Evolutionary conservation across 1,140 invertebrate species (phyloP).

Genomic region (Aphidius gifuensis): DNA sequence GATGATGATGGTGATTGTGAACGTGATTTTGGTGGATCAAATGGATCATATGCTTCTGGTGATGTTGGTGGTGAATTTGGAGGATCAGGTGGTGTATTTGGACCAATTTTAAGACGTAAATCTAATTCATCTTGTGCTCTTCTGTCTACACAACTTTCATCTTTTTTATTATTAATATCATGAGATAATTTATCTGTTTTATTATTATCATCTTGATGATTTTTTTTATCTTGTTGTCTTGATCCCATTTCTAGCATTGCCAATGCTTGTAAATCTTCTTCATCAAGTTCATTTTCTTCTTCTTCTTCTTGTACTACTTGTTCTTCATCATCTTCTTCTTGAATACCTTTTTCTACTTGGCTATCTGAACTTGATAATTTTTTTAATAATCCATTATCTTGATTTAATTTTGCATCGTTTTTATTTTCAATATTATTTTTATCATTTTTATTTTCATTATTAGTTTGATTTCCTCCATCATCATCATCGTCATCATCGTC

Average conservation of each 20-base stretch:
- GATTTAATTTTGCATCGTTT: neutral
- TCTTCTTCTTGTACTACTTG: conserved; percentile 32
- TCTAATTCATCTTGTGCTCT: conserved; percentile 52
- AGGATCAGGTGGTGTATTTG: conserved; percentile 65
- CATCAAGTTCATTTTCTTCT: conserved; percentile 38
- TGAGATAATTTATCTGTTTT: neutral
- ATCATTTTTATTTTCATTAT: neutral
- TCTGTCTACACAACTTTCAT: neutral
- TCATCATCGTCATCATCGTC: conserved; percentile 48
- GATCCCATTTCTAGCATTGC: conserved; percentile 24
- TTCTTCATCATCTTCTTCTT: conserved; percentile 48
- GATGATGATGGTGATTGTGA: conserved; percentile 60
- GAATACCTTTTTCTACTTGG: conserved; percentile 33
- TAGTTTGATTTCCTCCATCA: conserved; percentile 35
- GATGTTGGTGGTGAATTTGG: conserved; percentile 63
- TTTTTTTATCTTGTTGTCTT: conserved; percentile 6
- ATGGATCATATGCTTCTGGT: conserved; percentile 81
- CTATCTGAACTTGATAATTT: neutral
- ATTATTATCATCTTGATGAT: conserved; percentile 1
- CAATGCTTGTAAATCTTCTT: conserved; percentile 39
- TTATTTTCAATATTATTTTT: neutral
- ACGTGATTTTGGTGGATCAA: conserved; percentile 80
- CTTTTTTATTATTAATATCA: neutral
- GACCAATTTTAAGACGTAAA: conserved; percentile 55
- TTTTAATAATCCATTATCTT: neutral